These are phyloP conservation scores for Geothlypis trichas DNA, from an alignment of 2,113 vertebrate genomes.

Conservation along the genomic window DNA sequence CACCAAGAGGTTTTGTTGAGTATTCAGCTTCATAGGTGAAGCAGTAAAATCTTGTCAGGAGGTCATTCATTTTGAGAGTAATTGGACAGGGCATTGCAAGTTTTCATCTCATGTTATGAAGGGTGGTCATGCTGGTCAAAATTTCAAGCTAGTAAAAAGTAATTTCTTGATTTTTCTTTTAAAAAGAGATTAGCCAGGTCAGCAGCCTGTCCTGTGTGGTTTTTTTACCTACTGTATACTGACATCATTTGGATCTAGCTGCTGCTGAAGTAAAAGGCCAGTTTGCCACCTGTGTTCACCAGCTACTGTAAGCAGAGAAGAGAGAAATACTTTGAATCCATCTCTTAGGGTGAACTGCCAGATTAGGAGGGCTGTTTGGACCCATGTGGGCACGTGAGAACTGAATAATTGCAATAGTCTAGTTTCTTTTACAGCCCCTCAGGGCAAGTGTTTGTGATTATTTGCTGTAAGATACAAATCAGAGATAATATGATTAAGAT, in stretches of 20 bases:
- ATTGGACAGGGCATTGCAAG: not conserved
- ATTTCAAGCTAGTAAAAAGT: not conserved
- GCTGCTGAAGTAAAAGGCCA: not conserved
- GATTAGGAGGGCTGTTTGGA: accelerated
- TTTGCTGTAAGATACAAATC: not conserved
- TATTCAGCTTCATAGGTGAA: not conserved
- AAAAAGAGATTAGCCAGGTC: not conserved
- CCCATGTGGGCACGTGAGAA: not conserved
- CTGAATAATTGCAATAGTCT: not conserved
- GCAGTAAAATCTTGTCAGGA: not conserved
- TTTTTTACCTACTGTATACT: not conserved
- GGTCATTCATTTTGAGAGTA: not conserved
- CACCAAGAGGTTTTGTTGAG: not conserved
- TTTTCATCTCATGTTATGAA: not conserved
- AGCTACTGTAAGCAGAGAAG: not conserved
- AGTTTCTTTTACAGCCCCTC: not conserved
- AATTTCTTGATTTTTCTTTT: not conserved
- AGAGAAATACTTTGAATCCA: not conserved
- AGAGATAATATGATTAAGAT: not conserved
- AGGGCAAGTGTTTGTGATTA: not conserved
- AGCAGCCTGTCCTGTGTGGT: not conserved
- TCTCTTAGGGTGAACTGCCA: not conserved
- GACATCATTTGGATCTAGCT: not conserved
- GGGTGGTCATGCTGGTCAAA: not conserved
- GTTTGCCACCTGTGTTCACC: not conserved